Evolutionary conservation across 2,797 vertebrate genomes (phyloP), one percentile per base, ranked within the genome.

Genomic region (Anguilla marmorata): DNA sequence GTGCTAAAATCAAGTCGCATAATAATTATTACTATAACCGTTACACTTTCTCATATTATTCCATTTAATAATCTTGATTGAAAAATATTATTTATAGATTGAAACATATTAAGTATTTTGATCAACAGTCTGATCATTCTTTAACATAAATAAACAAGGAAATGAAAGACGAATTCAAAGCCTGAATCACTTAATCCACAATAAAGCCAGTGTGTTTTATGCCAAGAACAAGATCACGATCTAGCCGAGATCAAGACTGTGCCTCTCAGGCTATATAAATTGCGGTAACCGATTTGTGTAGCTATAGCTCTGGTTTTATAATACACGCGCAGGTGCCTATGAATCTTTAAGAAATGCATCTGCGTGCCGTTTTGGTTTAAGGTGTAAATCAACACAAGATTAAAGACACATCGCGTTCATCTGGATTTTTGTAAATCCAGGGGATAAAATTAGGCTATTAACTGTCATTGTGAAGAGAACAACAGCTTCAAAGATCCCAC

Each of bases 171-270:
- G n/a, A 69, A 66, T 8, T 69, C 63, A 24, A 7, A 27, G n/a
- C 27, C 63, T 27, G n/a, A 69, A 69, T 27, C 21, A n/a, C 24
- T 69, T 69, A 69, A 69, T 69, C 63, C 63, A n/a, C n/a, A 24
- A 27, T 9, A 69, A 27, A 69, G 63, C 63, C 63, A 69, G 4
- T 27, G 63, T 69, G 63, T 27, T 69, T 9, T 69, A 69, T 69
- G 63, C 63, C 63, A 69, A 69, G 63, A 69, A 69, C 63, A 69
- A 69, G 63, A n/a, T 27, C 63, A 69, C 9, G 63, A 69, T n/a
- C 63, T 69, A 27, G 63, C 6, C 6, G 6, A n/a, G 24, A 66
- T n/a, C 21, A 6, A n/a, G 63, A n/a, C 63, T 69, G 58, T 52
- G 50, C 50, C 50, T 52, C 58, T 2, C 4, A 63, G 58, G 16